Evolutionary conservation across 2,797 vertebrate genomes (phyloP), one percentile per base, ranked within the genome.

Genomic region (Philypnodon macrostomus): DNA sequence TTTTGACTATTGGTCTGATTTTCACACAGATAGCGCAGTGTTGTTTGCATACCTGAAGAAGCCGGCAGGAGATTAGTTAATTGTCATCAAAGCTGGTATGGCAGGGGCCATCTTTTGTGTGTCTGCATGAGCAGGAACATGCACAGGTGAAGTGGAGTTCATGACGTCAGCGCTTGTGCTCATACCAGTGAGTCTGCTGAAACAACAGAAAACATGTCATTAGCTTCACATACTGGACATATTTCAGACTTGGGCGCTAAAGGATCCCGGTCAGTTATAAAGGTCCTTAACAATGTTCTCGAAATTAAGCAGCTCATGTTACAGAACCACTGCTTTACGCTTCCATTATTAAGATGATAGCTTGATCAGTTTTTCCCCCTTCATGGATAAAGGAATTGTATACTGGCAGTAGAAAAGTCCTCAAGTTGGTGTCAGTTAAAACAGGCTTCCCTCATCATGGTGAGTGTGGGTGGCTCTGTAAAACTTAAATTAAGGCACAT

Each of bases 341-440:
- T 84, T 78, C 78, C 84, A 80, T 84, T 81, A 76, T 70, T 64
- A 75, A 83, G 81, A 74, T 72, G 81, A 68, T 55, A 71, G 82
- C 80, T 86, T 39, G 59, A 77, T 82, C 70, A 75, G 76, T 68
- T 26, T 39, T n/a, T 51, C 77, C 85, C 80, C 69, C 67, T 79
- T 82, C 63, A 61, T 39, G 67, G 52, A 58, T n/a, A 53, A 29
- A 85, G 73, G 86, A 90, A 85, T 87, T 82, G 81, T 62, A 77
- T 48, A 71, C 72, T 87, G 87, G 88, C 85, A 85, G 84, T 63
- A 77, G 80, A 70, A 29, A 71, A 79, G 78, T 86, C 88, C 86
- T 85, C 84, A 89, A 90, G 89, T 89, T 87, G 84, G 85, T 90
- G 85, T 82, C 85, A 85, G 81, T 89, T 80, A 70, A 79, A 67